phyloP scores from a whole-genome alignment of 2,113 vertebrate genomes.

The Toxotes jaculatrix region DNA sequence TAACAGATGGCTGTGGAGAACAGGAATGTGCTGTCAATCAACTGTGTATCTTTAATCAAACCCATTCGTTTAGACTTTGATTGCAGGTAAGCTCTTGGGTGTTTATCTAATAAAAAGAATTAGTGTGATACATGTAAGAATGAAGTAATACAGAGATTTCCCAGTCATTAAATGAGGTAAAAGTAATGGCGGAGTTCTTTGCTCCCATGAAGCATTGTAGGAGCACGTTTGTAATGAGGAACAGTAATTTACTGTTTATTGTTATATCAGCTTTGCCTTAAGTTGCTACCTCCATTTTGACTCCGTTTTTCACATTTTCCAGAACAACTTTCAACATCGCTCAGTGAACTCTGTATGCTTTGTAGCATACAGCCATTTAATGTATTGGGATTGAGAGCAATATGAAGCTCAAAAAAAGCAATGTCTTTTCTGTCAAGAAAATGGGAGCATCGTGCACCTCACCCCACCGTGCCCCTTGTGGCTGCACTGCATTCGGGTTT shows the following conservation, averaged over 20 bases:
- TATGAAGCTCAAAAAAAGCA: constrained; percentile 28
- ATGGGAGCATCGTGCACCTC: constrained; percentile 5
- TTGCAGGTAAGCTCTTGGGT: not conserved
- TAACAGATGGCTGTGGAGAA: no score
- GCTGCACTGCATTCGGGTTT: constrained; percentile 17
- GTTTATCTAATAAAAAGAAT: no score
- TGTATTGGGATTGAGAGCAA: not conserved
- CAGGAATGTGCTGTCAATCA: no score
- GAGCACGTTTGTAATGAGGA: not conserved
- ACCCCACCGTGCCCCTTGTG: constrained; percentile 19
- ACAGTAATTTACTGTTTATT: not conserved
- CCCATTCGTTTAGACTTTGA: not conserved
- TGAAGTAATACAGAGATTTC: no score
- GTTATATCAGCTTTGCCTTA: not conserved
- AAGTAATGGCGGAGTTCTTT: not conserved
- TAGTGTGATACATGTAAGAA: no score
- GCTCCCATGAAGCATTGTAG: not conserved
- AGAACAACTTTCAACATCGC: constrained; percentile 2
- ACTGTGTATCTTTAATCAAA: no score
- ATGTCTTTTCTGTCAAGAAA: constrained; percentile 44
- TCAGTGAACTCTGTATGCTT: not conserved
- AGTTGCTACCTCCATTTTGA: not conserved
- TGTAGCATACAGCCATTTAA: constrained; percentile 26
- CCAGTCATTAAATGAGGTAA: not conserved
- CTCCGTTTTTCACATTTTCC: constrained; percentile 26